Base-by-base conservation (phyloP, 2,888 invertebrate genomes). In the Archips xylosteana region DNA sequence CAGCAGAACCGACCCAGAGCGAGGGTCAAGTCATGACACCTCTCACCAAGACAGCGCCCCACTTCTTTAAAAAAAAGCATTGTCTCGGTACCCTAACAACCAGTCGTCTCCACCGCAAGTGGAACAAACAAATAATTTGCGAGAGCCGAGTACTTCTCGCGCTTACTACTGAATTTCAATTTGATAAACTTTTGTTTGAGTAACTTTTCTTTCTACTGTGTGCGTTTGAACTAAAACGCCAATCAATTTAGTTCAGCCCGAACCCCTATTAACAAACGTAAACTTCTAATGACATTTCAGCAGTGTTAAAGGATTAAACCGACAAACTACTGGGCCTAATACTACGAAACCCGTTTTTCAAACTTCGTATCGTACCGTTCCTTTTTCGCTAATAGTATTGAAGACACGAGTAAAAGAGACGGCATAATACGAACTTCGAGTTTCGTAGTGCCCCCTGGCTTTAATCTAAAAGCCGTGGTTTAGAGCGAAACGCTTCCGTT, bases 391-490 rank as follows among this genome's bases (percentile, higher is more conserved):
- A 23, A 23, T 23, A 23, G 23, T 23, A 23, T 23, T 23, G 1
- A 1, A 23, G 1, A 23, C 23, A 23, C 0, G 23, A 23, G 23
- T 23, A 1, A 23, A 23, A 23, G 23, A 23, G 23, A 23, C 23
- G 23, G 23, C 23, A 23, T 23, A 23, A 23, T 23, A 23, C 23
- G 23, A 23, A 23, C 1, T 23, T 0, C 23, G 1, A 23, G 23
- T 23, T 23, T 23, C 1, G 23, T 23, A 23, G 23, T 23, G 1
- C 23, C 23, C 23, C 6, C 54, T 0, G 54, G 54, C 54, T 54
- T 54, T 54, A 54, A 54, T 54, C 54, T 54, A 9, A 54, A 8
- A 54, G 54, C 54, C n/a, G 4, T 6, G 54, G 54, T 54, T 54
- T 54, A 23, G 23, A 54, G 2, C 54, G 13, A 15, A n/a, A 49